These are phyloP conservation scores for Tinamus guttatus DNA, from an alignment of 2,113 vertebrate species.

Conservation along the genomic window DNA sequence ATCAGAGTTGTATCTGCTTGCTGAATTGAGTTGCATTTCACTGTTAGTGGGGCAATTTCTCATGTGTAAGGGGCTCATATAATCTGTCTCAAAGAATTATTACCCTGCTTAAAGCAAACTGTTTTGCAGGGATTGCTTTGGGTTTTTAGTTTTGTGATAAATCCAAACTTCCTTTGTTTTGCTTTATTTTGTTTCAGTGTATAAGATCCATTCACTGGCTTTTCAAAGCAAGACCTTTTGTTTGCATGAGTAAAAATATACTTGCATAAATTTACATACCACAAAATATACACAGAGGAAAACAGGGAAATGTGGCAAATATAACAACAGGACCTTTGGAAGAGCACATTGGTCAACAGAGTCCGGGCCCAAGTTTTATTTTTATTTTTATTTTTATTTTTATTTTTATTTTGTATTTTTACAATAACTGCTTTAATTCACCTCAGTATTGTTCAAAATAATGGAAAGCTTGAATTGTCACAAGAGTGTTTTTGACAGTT, in stretches of 20 bases:
- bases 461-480: not conserved
- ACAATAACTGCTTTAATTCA: not conserved
- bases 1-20: not conserved
- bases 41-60: not conserved
- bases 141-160: not conserved
- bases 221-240: slow-evolving; percentile 6
- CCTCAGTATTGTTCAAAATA: not conserved
- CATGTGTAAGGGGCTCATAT: not conserved
- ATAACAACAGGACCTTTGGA: not conserved
- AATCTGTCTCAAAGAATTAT: slow-evolving; percentile 37
- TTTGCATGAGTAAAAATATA: not conserved
- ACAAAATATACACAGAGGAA: not conserved
- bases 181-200: slow-evolving; percentile 22
- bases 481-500: not conserved
- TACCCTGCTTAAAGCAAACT: not conserved
- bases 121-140: not conserved
- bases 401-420: not conserved
- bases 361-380: not conserved
- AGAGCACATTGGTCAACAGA: fast-evolving
- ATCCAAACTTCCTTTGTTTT: not conserved
- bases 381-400: no score
- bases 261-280: not conserved
- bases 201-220: not conserved
- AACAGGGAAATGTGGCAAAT: not conserved
- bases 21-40: not conserved